Evolutionary conservation across 2,888 invertebrate species (phyloP), one percentile per base, ranked within the genome.

Genomic region (Parnassius apollo): DNA sequence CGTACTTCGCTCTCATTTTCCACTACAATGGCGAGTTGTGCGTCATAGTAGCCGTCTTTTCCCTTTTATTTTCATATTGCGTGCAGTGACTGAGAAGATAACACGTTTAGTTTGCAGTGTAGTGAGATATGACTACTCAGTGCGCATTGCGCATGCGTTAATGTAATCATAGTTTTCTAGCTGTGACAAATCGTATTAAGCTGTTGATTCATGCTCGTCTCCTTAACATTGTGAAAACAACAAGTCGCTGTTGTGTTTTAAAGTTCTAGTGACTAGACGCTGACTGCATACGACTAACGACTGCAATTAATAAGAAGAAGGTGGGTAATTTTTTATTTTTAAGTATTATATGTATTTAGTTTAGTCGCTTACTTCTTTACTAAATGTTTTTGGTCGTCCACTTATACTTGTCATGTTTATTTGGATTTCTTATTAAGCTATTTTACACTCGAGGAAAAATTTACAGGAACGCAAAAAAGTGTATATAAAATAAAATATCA

Each of bases 111-210:
- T 64, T 44, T 52, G 55, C 45, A 54, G 60, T 64, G 66, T 66
- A 66, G 63, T 51, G 48, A 62, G 67, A 64, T 53, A 64, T 59
- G 51, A 57, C 59, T 65, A 59, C 57, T 55, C 35, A 65, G 70
- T 79, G 81, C 80, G 81, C 80, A 71, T 68, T 79, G 81, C 80
- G 81, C 80, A 71, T 68, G 73, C 78, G 81, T 70, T 68, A 48
- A 70, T 74, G 78, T 80, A 81, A 78, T 66, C 68, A 65, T 65
- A 71, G 72, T 78, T 81, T 81, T 76, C 72, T 74, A 70, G 63
- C 74, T 73, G 66, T 77, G 75, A 78, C 79, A 65, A 78, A 75
- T 71, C 63, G 65, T 68, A 70, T 66, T 61, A 64, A 68, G 68
- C 66, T 57, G 67, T 66, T 67, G 57, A 66, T 68, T 70, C 59